Evolutionary conservation across 2,113 vertebrate genomes (phyloP).

Genomic region (Ochotona princeps): DNA sequence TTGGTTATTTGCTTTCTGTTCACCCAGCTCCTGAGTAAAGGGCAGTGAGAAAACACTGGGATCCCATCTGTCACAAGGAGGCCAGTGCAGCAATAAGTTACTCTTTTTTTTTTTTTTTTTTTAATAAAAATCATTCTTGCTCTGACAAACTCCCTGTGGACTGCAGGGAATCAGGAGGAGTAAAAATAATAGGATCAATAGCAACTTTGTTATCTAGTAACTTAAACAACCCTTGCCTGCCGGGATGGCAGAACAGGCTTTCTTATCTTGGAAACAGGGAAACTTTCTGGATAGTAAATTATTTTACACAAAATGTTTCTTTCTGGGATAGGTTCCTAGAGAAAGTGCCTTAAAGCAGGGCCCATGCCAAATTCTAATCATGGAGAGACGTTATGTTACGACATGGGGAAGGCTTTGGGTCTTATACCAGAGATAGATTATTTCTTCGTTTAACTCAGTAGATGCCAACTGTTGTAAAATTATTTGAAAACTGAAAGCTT

Average conservation of each 20-base stretch:
- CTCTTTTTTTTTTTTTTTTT: neutral
- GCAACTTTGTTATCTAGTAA: conserved; percentile 79
- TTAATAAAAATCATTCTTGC: conserved; percentile 64
- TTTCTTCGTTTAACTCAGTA: conserved; percentile 34
- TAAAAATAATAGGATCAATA: conserved; percentile 80
- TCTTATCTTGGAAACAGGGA: conserved; percentile 79
- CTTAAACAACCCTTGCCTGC: conserved; percentile 74
- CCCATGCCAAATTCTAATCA: neutral
- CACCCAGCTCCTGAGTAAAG: conserved; percentile 68
- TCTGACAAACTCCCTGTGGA: conserved; percentile 49
- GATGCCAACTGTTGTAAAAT: neutral
- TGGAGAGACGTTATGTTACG: conserved; percentile 36
- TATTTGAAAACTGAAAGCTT: neutral
- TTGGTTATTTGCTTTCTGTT: conserved; percentile 75
- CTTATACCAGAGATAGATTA: neutral
- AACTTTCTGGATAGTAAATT: conserved; percentile 76
- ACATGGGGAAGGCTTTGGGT: neutral
- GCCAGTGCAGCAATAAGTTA: conserved; percentile 45
- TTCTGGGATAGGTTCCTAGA: conserved; percentile 37
- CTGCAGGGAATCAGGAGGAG: conserved; percentile 74
- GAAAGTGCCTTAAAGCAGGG: conserved; percentile 23
- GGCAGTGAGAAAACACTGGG: conserved; percentile 64
- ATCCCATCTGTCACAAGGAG: conserved; percentile 79
- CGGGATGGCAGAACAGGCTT: conserved; percentile 72
- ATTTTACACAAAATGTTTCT: conserved; percentile 72